A percentile compares a stretch with the other conserved stretches of the same genome.
phyloP scores from a whole-genome alignment of 2,113 vertebrate genomes.

The Microtus oregoni region DNA sequence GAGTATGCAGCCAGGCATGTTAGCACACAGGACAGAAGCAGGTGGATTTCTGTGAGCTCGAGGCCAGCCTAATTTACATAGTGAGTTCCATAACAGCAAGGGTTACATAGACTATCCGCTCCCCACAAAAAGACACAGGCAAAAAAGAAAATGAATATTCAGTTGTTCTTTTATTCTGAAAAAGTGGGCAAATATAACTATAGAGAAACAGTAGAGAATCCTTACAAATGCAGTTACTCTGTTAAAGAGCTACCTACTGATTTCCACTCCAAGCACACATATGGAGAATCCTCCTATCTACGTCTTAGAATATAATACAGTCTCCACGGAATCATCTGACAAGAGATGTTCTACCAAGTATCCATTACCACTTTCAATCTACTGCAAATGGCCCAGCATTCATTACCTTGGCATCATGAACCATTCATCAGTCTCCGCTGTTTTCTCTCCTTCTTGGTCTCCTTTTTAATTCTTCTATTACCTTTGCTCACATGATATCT shows the following conservation, averaged over 20 bases:
- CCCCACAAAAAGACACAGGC: background rate
- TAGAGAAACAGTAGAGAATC: background rate
- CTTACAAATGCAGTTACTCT: background rate
- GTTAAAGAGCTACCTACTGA: background rate
- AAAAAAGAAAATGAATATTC: background rate
- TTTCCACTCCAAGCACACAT: background rate
- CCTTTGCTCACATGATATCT: background rate
- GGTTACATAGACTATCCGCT: background rate
- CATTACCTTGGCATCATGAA: background rate
- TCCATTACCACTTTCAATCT: background rate
- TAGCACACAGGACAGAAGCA: background rate
- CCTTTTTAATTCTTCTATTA: slow-evolving; percentile 21
- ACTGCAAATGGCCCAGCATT: background rate
- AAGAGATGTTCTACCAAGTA: background rate
- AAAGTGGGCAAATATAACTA: background rate
- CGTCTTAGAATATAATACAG: background rate
- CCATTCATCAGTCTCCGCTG: background rate
- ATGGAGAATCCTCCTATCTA: background rate
- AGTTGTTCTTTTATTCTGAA: slow-evolving; percentile 14
- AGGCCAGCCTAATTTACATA: background rate
- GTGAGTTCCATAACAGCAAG: background rate
- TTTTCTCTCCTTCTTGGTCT: background rate
- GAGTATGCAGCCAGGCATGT: background rate
- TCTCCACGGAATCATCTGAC: background rate
- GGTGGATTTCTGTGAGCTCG: background rate